Base-by-base conservation (phyloP, 1,140 invertebrate genomes). In the Chironomus tepperi region DNA sequence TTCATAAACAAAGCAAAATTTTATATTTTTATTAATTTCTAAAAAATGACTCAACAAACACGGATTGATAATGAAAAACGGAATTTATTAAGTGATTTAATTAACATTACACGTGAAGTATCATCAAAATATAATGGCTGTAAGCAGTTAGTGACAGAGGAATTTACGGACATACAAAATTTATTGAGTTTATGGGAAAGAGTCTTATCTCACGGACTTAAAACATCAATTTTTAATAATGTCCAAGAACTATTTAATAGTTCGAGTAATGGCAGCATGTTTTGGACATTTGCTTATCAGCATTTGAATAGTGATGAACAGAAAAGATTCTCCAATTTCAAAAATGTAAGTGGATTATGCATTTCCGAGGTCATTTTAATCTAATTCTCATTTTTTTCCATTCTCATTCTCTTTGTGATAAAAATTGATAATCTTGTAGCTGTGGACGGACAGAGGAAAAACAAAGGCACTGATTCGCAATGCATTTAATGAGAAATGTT, bases 291-390 rank as follows among this genome's bases (percentile, higher is more conserved):
- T 21, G 65, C 65, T 18, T 7, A 19, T 18, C 65, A 70, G 7
- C 18, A 18, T 19, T 16, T 70, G 1, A 18, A 15, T 18, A n/a
- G 8, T 6, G 16, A 70, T 70, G 65, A 70, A 19, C 65, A 70
- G 18, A 21, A 70, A 70, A n/a, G 65, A 18, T 70, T 70, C 18
- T 70, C 65, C 6, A 70, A 70, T 70, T 70, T 70, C 10, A 70
- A 70, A 70, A 70, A 70, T 70, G 65, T 70, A 70, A 19, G 65
- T 70, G n/a, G 10, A 70, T 9, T 9, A 19, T 7, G 7, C 12
- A 16, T 67, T 16, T 18, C 8, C 7, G 18, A 70, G 16, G 16
- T 19, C 65, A 18, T 21, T 18, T 70, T 9, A 19, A n/a, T 21
- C 9, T 1, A 70, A 19, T 19, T 19, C 24, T 34, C 24, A 34